phyloP scores from a whole-genome alignment of 1,140 invertebrate genomes.

The Cepaea nemoralis region DNA sequence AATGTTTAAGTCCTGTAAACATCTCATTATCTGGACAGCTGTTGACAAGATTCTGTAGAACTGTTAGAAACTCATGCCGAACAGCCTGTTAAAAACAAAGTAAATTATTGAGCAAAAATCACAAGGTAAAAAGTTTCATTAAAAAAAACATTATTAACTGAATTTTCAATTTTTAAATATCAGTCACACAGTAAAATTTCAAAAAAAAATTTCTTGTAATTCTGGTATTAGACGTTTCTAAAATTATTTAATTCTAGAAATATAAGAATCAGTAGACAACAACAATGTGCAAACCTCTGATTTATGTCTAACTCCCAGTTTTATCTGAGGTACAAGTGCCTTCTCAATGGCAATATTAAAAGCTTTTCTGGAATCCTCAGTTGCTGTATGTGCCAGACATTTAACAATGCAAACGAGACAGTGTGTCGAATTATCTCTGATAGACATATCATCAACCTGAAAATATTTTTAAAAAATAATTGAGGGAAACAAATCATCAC shows the following conservation, averaged over 20 bases:
- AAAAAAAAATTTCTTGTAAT: slow-evolving; percentile 7
- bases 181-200: neutral
- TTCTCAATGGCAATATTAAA: slow-evolving; percentile 77
- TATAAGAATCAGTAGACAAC: too few relatives aligned
- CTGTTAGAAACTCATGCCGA: slow-evolving; percentile 81
- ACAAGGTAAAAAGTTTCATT: too few relatives aligned
- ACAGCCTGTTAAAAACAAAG: slow-evolving; percentile 67
- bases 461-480: too few relatives aligned
- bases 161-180: neutral
- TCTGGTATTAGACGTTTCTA: too few relatives aligned
- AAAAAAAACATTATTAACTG: too few relatives aligned
- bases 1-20: slow-evolving; percentile 79
- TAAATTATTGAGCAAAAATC: too few relatives aligned
- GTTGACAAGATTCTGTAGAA: slow-evolving; percentile 80
- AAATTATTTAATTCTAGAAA: too few relatives aligned
- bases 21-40: slow-evolving; percentile 77
- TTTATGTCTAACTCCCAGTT: slow-evolving; percentile 77
- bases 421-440: slow-evolving; percentile 83
- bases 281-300: slow-evolving; percentile 64
- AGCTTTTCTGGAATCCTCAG: neutral
- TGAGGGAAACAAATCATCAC: too few relatives aligned
- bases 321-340: slow-evolving; percentile 79
- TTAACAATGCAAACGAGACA: slow-evolving; percentile 79
- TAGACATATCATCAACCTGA: slow-evolving; percentile 81
- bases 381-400: slow-evolving; percentile 49